phyloP scores from a whole-genome alignment of 2,113 vertebrate species.

The Chaetorhynchus papuensis region DNA sequence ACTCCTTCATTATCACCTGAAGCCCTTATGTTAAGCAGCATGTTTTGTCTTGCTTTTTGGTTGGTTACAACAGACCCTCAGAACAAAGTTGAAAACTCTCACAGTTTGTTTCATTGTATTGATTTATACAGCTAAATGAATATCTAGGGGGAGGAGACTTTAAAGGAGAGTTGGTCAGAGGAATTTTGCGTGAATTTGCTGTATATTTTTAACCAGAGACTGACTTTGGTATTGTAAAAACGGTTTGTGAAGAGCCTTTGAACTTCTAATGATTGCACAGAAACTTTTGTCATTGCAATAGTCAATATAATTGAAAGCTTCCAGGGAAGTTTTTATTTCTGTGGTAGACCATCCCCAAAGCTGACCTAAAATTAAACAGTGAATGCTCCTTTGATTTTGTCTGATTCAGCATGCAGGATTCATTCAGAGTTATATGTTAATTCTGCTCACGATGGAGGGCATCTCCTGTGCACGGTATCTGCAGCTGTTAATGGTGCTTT shows the following conservation, averaged over 20 bases:
- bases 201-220: neutral
- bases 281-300: neutral
- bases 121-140: neutral
- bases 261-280: neutral
- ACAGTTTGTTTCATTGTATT: neutral
- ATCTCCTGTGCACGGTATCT: neutral
- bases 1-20: neutral
- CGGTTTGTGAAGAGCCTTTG: neutral
- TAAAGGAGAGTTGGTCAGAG: neutral
- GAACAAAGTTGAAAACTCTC: neutral
- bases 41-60: neutral
- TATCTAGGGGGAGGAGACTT: neutral
- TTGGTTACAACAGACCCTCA: neutral
- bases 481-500: neutral
- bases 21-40: neutral
- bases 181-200: neutral
- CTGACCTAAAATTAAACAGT: neutral
- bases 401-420: neutral
- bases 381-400: neutral
- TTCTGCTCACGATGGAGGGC: neutral
- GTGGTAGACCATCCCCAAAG: neutral
- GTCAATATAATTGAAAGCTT: neutral
- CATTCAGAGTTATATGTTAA: neutral
- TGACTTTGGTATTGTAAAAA: neutral
- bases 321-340: neutral